Conservation (phyloP, 2,113 vertebrate genomes). For the Coreoperca whiteheadi region DNA sequence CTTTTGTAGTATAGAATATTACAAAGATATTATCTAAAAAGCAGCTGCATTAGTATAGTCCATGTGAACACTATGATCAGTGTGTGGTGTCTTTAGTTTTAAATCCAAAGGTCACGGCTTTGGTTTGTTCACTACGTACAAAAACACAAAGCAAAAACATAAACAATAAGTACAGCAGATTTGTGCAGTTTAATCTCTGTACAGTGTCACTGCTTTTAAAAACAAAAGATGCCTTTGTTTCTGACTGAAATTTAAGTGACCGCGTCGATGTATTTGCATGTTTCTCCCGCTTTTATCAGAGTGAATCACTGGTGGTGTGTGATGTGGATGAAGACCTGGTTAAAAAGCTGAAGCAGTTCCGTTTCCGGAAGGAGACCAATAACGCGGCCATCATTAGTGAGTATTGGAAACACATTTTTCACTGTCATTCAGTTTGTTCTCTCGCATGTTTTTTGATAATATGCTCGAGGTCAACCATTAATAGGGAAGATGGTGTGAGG, state of each 20-base stretch:
- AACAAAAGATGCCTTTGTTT: background rate
- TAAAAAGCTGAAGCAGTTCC: constrained; percentile 93
- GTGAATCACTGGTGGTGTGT: constrained; percentile 96
- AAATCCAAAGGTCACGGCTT: background rate
- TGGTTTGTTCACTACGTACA: background rate
- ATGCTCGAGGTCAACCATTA: background rate
- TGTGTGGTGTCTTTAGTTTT: background rate
- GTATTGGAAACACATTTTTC: constrained; percentile 53
- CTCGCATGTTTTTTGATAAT: background rate
- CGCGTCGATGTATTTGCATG: background rate
- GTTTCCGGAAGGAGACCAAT: constrained; percentile 97
- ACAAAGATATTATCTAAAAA: background rate
- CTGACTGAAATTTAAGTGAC: background rate
- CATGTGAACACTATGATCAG: background rate
- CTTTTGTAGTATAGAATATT: background rate
- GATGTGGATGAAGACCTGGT: constrained; percentile 95
- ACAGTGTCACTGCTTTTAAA: background rate
- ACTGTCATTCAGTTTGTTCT: background rate
- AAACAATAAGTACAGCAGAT: background rate
- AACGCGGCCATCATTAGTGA: constrained; percentile 99
- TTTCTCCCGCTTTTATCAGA: constrained; percentile 78
- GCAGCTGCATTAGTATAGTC: background rate
- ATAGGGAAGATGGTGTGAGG: background rate
- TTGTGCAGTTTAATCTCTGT: background rate
- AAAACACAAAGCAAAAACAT: background rate